These are phyloP conservation scores for Vombatus ursinus DNA, from an alignment of 2,113 vertebrate genomes.

Conservation along the genomic window DNA sequence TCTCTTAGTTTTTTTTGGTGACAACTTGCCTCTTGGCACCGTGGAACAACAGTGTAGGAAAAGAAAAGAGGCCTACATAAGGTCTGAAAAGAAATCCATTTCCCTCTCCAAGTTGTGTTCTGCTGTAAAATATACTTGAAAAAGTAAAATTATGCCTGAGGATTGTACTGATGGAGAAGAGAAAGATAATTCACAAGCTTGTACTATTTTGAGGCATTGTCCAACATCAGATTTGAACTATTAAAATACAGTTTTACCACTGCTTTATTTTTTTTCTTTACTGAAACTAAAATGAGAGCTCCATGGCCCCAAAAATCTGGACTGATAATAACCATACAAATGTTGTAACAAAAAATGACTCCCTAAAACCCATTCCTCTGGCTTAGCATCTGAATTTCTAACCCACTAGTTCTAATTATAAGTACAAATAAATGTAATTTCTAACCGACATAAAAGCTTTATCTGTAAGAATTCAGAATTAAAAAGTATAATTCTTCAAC, in stretches of 20 bases:
- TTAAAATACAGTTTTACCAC: not conserved
- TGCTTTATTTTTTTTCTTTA: conserved; percentile 10
- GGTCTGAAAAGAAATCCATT: conserved; percentile 39
- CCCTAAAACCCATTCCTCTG: not conserved
- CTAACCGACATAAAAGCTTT: not conserved
- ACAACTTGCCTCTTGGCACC: conserved; percentile 36
- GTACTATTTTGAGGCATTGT: not conserved
- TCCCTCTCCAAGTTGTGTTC: conserved; percentile 7
- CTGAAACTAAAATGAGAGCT: not conserved
- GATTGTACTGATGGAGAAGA: not conserved
- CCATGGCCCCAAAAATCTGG: not conserved
- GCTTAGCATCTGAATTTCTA: conserved; percentile 17
- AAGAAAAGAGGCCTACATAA: conserved; percentile 53
- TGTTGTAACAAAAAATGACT: conserved; percentile 14
- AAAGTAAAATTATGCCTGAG: conserved; percentile 22
- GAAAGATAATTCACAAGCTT: not conserved
- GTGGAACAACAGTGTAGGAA: conserved; percentile 11
- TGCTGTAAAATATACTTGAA: conserved; percentile 10
- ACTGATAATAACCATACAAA: conserved; percentile 17
- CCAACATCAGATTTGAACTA: conserved; percentile 9
- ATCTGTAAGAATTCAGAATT: not conserved
- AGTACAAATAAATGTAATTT: not conserved
- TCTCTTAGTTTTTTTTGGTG: conserved; percentile 52
- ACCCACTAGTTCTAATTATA: not conserved
- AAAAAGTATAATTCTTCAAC: not conserved